These are phyloP conservation scores for Podiceps cristatus DNA, from an alignment of 2,113 vertebrate species.

Conservation along the genomic window DNA sequence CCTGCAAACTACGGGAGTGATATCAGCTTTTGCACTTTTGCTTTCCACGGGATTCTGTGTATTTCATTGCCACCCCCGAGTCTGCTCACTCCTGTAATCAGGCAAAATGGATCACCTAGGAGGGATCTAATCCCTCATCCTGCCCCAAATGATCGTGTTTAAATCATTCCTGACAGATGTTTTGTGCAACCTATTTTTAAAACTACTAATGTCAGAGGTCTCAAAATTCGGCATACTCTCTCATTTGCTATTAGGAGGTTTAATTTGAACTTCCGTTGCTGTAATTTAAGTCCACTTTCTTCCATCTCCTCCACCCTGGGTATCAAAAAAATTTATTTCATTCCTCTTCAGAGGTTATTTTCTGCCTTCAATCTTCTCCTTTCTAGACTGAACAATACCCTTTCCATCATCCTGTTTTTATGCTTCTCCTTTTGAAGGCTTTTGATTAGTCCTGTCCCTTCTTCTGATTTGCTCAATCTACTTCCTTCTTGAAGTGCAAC, in stretches of 20 bases:
- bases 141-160: not conserved
- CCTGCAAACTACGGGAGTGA: not conserved
- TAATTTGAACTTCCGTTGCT: not conserved
- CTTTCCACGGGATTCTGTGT: not conserved
- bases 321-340: not conserved
- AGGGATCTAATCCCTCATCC: not conserved
- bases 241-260: not conserved
- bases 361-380: not conserved
- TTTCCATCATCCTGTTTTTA: not conserved
- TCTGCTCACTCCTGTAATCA: not conserved
- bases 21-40: not conserved
- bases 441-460: not conserved
- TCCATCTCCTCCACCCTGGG: not conserved
- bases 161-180: not conserved
- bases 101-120: not conserved
- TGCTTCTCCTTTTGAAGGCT: not conserved
- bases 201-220: not conserved
- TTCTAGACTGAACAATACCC: not conserved
- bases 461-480: not conserved
- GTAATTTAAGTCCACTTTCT: not conserved
- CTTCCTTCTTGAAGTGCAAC: not conserved
- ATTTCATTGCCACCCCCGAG: not conserved
- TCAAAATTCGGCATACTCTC: not conserved
- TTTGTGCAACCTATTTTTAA: slow-evolving; percentile 7
- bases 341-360: not conserved